A percentile compares a stretch with the other conserved stretches of the same genome.
Evolutionary conservation across 2,888 invertebrate species (phyloP).

Genomic region (Gymnoscelis rufifasciata): DNA sequence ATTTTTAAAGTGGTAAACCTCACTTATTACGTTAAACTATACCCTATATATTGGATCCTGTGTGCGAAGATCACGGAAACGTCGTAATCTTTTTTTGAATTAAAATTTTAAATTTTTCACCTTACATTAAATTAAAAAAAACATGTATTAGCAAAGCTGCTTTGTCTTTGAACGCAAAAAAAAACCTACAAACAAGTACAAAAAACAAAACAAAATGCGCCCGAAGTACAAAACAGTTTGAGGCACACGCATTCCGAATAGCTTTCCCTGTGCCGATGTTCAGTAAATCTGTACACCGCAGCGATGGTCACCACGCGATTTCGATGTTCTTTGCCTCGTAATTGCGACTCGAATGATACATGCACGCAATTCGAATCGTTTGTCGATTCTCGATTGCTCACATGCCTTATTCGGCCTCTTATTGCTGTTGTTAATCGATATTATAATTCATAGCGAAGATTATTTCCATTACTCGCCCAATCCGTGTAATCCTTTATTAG

Average conservation of each 20-base stretch:
- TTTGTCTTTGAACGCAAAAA: no score
- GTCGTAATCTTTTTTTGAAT: no score
- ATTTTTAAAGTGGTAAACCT: no score
- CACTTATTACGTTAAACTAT: no score
- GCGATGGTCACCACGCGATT: conserved; percentile 64
- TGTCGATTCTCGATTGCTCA: conserved; percentile 43
- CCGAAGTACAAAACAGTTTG: conserved; percentile 4
- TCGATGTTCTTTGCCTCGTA: conserved; percentile 65
- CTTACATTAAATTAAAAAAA: background rate
- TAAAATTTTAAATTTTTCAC: no score
- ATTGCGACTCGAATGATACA: conserved; percentile 70
- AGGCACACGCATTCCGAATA: conserved; percentile 21
- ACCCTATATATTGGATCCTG: no score
- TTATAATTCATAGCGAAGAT: conserved; percentile 30
- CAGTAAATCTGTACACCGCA: conserved; percentile 31
- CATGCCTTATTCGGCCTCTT: conserved; percentile 47
- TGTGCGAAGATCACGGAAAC: no score
- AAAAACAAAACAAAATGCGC: conserved; percentile 3
- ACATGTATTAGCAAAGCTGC: no score
- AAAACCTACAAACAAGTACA: background rate
- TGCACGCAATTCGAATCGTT: conserved; percentile 60
- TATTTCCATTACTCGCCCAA: conserved; percentile 23
- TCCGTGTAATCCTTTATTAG: conserved; percentile 20
- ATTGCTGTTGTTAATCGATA: conserved; percentile 48
- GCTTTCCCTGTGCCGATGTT: conserved; percentile 19